Percentiles rank a stretch among this genome's conserved stretches.
These are phyloP conservation scores for Syrphus vitripennis DNA, from an alignment of 2,888 invertebrate species.

Conservation along the genomic window DNA sequence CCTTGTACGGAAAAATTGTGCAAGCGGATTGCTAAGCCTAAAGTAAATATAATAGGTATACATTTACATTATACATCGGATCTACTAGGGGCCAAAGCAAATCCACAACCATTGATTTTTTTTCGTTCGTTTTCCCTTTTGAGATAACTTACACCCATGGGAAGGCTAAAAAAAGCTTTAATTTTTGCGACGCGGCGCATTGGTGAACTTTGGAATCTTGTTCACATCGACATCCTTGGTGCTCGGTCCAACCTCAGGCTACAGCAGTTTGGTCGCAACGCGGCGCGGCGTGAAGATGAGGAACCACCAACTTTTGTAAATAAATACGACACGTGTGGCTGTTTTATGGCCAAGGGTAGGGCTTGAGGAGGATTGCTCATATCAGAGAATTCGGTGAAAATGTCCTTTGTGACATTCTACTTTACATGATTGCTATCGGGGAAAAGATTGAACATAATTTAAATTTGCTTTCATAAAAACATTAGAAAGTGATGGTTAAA, in stretches of 20 bases:
- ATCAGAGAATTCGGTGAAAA: slow-evolving; percentile 11
- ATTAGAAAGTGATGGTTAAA: slow-evolving; percentile 42
- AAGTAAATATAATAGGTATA: too few species aligned
- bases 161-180: slow-evolving; percentile 6
- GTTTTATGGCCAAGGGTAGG: slow-evolving; percentile 8
- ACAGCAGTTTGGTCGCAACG: not conserved
- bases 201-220: not conserved
- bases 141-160: not conserved
- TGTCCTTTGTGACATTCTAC: not conserved
- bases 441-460: not conserved
- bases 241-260: not conserved
- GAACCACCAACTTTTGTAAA: slow-evolving; percentile 9
- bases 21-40: slow-evolving; percentile 8
- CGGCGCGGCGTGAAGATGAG: not conserved
- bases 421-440: not conserved
- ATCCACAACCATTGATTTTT: not conserved
- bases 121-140: not conserved
- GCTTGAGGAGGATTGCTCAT: not conserved
- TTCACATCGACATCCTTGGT: not conserved
- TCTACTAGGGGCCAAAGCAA: not conserved
- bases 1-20: not conserved
- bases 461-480: slow-evolving; percentile 18
- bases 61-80: too few species aligned
- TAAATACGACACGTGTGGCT: slow-evolving; percentile 60
- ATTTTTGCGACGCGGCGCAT: not conserved